Conservation (phyloP, 2,113 vertebrate species). For the Heterochromis multidens region DNA sequence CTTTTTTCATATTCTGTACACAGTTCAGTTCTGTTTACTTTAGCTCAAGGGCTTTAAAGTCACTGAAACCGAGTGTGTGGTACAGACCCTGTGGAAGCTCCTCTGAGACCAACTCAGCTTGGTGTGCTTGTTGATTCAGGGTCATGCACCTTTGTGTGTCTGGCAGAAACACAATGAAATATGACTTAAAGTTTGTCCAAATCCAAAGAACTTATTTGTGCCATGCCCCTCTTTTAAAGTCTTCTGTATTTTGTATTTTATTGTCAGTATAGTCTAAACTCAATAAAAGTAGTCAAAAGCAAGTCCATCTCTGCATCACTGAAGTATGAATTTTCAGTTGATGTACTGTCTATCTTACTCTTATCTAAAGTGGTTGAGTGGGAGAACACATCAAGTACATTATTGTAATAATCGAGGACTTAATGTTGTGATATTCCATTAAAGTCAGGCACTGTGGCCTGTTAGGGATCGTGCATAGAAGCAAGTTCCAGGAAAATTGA, state of each 20-base stretch:
- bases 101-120: constrained; percentile 14
- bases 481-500: background rate
- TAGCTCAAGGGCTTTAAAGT: constrained; percentile 19
- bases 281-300: background rate
- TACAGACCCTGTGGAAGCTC: background rate
- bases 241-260: background rate
- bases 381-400: background rate
- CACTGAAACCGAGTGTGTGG: background rate
- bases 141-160: constrained; percentile 29
- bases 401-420: constrained; percentile 12
- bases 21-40: constrained; percentile 4
- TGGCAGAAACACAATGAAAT: constrained; percentile 14
- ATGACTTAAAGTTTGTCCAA: constrained; percentile 2
- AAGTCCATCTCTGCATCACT: background rate
- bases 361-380: constrained; percentile 4
- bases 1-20: background rate
- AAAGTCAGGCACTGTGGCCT: background rate
- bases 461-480: background rate
- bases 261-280: background rate
- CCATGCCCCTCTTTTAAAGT: background rate
- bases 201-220: background rate
- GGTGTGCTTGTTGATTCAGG: constrained; percentile 24
- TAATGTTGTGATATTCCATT: constrained; percentile 11
- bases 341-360: background rate
- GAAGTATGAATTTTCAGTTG: background rate